These are phyloP conservation scores for Heliconius cydno DNA, from an alignment of 2,888 invertebrate species.

Conservation along the genomic window DNA sequence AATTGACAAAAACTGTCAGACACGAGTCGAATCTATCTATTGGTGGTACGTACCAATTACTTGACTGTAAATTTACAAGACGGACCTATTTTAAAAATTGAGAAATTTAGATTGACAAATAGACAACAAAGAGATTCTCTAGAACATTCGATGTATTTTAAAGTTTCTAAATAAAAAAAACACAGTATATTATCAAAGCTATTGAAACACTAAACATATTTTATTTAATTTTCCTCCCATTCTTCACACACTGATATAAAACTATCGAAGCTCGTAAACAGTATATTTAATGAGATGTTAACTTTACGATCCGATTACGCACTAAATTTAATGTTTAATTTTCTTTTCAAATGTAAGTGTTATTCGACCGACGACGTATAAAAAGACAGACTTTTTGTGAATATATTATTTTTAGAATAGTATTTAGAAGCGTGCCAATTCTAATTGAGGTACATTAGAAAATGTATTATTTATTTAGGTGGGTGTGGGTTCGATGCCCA, in stretches of 20 bases:
- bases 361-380: neutral
- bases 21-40: too few species aligned
- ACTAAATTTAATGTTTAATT: neutral
- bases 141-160: neutral
- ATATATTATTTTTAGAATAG: neutral
- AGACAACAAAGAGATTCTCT: neutral
- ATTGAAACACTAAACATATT: neutral
- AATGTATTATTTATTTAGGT: neutral
- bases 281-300: constrained; percentile 18
- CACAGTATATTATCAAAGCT: neutral
- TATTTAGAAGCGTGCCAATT: neutral
- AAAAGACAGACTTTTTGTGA: neutral
- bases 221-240: neutral
- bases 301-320: constrained; percentile 17
- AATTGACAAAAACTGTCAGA: neutral
- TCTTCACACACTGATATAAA: neutral
- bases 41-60: too few species aligned
- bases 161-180: neutral
- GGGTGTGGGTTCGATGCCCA: neutral
- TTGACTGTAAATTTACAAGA: too few species aligned
- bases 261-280: constrained; percentile 16
- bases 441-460: neutral
- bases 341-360: neutral
- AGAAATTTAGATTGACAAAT: neutral
- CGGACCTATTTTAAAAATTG: too few species aligned